A percentile compares a stretch with the other conserved stretches of the same genome.
These are phyloP conservation scores for Pygoscelis antarcticus DNA, from an alignment of 2,113 vertebrate genomes.

Conservation along the genomic window DNA sequence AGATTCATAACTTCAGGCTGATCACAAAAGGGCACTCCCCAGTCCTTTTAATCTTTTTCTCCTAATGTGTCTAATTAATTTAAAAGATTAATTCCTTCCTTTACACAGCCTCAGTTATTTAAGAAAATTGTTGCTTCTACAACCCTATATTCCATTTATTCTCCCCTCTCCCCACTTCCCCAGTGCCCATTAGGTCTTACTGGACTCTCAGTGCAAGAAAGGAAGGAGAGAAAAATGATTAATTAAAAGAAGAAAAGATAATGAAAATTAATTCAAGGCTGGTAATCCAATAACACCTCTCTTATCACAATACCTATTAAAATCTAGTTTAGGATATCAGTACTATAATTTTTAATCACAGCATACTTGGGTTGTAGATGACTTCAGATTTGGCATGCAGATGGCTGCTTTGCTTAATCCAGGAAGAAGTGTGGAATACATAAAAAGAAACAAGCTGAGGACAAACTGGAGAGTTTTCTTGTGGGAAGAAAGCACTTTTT, in stretches of 20 bases:
- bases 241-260: conserved; percentile 22
- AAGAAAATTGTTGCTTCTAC: conserved; percentile 45
- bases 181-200: background rate
- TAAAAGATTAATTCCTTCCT: conserved; percentile 14
- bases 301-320: conserved; percentile 33
- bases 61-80: conserved; percentile 26
- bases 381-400: background rate
- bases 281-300: conserved; percentile 16
- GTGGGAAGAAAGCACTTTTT: background rate
- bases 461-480: background rate
- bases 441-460: background rate
- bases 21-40: background rate
- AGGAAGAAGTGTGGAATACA: background rate
- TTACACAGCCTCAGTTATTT: background rate
- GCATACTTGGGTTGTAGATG: background rate
- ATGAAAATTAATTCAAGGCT: conserved; percentile 38
- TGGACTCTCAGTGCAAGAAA: background rate
- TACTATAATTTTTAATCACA: conserved; percentile 37
- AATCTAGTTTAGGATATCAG: conserved; percentile 21
- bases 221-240: background rate
- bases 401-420: background rate
- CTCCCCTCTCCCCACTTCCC: background rate
- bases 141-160: background rate
- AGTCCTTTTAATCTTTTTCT: background rate
- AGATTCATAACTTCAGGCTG: background rate